Evolutionary conservation across 1,140 invertebrate genomes (phyloP).

Genomic region (Diorhabda carinulata): DNA sequence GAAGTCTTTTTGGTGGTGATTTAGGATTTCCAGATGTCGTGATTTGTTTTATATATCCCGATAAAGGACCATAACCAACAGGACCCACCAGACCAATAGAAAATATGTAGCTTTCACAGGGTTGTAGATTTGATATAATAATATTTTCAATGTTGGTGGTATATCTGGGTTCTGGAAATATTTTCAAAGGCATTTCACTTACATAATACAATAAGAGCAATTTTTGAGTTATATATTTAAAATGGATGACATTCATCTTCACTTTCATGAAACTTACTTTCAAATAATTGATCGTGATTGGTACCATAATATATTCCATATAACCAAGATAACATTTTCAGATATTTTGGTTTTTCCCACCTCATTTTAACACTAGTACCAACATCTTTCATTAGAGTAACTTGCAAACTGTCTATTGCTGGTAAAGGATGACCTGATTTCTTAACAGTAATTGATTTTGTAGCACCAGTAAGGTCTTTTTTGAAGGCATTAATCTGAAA

Average conservation of each 20-base stretch:
- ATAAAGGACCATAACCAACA: slow-evolving; percentile 61
- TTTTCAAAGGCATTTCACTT: background rate
- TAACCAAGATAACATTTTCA: slow-evolving; percentile 53
- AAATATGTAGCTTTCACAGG: slow-evolving; percentile 72
- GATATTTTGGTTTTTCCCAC: slow-evolving; percentile 59
- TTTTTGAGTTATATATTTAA: background rate
- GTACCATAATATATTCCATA: slow-evolving; percentile 65
- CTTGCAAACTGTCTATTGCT: slow-evolving; percentile 50
- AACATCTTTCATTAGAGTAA: slow-evolving; percentile 53
- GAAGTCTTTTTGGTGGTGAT: slow-evolving; percentile 58
- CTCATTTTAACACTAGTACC: slow-evolving; percentile 61
- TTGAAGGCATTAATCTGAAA: slow-evolving; percentile 58
- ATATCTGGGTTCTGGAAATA: slow-evolving; percentile 52
- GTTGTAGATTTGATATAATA: slow-evolving; percentile 59
- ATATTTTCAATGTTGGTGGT: slow-evolving; percentile 57
- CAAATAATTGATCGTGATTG: slow-evolving; percentile 49
- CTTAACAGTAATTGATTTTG: slow-evolving; percentile 49
- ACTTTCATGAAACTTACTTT: slow-evolving; percentile 44
- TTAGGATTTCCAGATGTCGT: slow-evolving; percentile 60
- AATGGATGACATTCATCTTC: background rate
- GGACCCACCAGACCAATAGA: slow-evolving; percentile 65
- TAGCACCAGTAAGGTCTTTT: slow-evolving; percentile 57
- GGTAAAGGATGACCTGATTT: slow-evolving; percentile 58
- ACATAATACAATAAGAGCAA: background rate
- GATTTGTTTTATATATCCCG: slow-evolving; percentile 50